These are phyloP conservation scores for Folsomia manolachei DNA, from an alignment of 2,888 invertebrate species.

Conservation along the genomic window DNA sequence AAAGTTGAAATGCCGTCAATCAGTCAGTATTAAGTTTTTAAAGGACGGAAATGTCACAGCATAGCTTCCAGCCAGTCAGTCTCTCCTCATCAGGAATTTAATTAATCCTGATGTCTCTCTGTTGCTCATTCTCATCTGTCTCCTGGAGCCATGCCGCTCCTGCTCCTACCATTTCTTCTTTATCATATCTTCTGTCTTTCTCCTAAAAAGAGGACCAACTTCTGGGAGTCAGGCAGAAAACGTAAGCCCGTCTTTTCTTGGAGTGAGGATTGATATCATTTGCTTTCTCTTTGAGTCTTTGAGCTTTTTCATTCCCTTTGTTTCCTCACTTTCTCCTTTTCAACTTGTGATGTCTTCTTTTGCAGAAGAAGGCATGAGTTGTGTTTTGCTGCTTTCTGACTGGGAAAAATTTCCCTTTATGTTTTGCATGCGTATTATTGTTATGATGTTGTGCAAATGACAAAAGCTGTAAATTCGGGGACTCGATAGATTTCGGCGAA, in stretches of 20 bases:
- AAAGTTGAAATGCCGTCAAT: slow-evolving; percentile 50
- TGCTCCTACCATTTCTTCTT: background rate
- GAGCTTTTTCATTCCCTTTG: background rate
- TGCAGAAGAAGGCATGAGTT: background rate
- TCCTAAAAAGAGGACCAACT: background rate
- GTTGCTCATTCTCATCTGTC: slow-evolving; percentile 21
- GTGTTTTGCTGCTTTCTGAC: too few species aligned
- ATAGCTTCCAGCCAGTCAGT: slow-evolving; percentile 15
- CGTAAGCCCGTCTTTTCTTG: too few species aligned
- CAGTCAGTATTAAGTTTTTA: slow-evolving; percentile 48
- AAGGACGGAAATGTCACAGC: slow-evolving; percentile 38
- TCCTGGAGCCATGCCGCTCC: background rate
- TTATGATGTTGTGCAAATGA: background rate
- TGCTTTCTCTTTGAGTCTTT: background rate
- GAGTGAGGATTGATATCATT: too few species aligned
- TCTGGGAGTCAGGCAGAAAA: background rate
- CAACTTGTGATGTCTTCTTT: background rate
- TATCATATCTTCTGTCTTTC: background rate
- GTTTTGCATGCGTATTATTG: background rate
- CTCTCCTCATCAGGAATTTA: slow-evolving; percentile 48
- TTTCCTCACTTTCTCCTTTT: background rate
- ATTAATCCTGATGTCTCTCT: slow-evolving; percentile 45
- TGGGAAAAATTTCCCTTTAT: background rate
- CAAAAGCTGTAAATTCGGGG: too few species aligned
- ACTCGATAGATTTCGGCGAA: too few species aligned